Percentiles rank a stretch among this genome's conserved stretches.
Evolutionary conservation across 2,797 vertebrate genomes (phyloP).

Genomic region (Galagoides demidoff): DNA sequence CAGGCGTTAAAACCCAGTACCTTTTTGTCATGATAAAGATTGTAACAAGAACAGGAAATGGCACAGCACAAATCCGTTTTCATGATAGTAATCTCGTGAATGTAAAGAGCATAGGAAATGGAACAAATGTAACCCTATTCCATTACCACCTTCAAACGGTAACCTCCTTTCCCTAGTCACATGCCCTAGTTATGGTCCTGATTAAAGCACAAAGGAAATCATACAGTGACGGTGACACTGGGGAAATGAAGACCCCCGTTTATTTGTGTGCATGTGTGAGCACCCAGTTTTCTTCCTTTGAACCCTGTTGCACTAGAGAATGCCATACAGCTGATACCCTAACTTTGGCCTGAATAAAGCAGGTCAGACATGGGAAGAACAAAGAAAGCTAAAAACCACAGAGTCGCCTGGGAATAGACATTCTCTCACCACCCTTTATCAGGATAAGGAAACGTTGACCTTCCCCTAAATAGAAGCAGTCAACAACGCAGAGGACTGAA

Average conservation of each 20-base stretch:
- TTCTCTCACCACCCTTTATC: slow-evolving; percentile 34
- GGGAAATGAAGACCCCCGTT: not conserved
- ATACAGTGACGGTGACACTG: not conserved
- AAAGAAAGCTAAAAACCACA: slow-evolving; percentile 61
- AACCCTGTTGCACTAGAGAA: not conserved
- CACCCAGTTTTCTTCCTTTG: not conserved
- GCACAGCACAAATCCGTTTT: slow-evolving; percentile 78
- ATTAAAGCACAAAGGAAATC: slow-evolving; percentile 50
- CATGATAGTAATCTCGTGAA: slow-evolving; percentile 85
- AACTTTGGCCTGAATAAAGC: slow-evolving; percentile 49
- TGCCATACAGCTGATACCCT: slow-evolving; percentile 18
- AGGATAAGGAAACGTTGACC: slow-evolving; percentile 51
- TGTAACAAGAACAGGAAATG: slow-evolving; percentile 86
- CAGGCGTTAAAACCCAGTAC: slow-evolving; percentile 84
- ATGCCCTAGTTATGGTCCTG: slow-evolving; percentile 68
- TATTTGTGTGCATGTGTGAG: not conserved
- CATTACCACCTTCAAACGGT: slow-evolving; percentile 73
- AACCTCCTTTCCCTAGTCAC: slow-evolving; percentile 72
- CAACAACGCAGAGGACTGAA: slow-evolving; percentile 18
- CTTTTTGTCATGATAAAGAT: slow-evolving; percentile 82
- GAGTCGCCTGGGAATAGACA: slow-evolving; percentile 23
- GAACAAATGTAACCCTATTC: slow-evolving; percentile 81
- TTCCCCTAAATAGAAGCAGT: slow-evolving; percentile 55
- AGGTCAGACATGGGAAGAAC: slow-evolving; percentile 48
- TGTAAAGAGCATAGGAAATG: slow-evolving; percentile 84